Evolutionary conservation across 2,113 vertebrate species (phyloP), one percentile per base, ranked within the genome.

Genomic region (Brachionichthys hirsutus): DNA sequence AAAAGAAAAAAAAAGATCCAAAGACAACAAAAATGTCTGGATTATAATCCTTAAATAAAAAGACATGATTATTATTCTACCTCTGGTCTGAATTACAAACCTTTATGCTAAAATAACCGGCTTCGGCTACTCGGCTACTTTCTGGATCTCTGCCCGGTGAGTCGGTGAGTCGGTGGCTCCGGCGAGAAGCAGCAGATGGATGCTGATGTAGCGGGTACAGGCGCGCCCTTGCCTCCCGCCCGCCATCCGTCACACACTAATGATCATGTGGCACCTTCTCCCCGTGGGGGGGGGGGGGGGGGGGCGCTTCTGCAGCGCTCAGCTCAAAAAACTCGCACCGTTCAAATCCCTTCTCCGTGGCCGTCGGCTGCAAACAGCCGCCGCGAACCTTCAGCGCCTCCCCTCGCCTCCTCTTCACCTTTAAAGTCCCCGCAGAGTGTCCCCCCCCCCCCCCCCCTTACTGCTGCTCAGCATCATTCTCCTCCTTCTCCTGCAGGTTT

Each of bases 261-360:
- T 88, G 83, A 89, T 87, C 80, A 80, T 89, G 88, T 89, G 85
- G 84, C 88, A 88, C 86, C 84, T 89, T 81, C 85, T 83, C 85
- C 81, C 80, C 71, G 62, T 80, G 85, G 74, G 75, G 82, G 65
- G 47, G 48, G 75, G 62, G 81, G 85, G 74, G 75, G 82, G 65
- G 47, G 48, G 75, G 63, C 68, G 73, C 80, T 86, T 86, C 82
- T 86, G 84, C 85, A 85, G 74, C 67, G 73, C 83, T 85, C 84
- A 84, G 87, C 86, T 84, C 77, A 84, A 88, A 88, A 85, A 66
- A 65, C 77, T 77, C 48, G 77, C 83, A 56, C 54, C 50, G 24
- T 78, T 87, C 69, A 77, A 79, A 84, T 81, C 77, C 75, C 57
- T 52, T 63, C 67, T 73, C 54, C 73, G 69, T 34, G 46, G 77